Conservation (phyloP, 2,888 invertebrate genomes). For the Deilephila elpenor region DNA sequence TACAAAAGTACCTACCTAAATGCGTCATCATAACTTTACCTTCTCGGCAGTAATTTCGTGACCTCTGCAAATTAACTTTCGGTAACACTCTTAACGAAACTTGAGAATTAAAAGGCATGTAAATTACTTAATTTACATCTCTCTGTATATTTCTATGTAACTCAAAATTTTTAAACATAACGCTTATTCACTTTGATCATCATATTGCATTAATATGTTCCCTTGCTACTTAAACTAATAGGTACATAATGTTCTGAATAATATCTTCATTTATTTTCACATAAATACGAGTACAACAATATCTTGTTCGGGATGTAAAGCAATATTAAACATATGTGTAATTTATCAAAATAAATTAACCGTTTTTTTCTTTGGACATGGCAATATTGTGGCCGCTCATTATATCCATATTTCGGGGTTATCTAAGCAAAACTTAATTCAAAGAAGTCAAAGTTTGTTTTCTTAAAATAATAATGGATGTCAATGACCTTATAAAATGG, state of each 20-base stretch:
- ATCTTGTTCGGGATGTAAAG: not conserved
- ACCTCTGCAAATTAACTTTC: slow-evolving; percentile 8
- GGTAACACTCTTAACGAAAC: slow-evolving; percentile 15
- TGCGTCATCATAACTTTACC: not conserved
- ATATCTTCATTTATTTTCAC: too few species aligned
- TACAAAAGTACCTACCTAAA: not conserved
- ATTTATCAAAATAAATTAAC: not conserved
- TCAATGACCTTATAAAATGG: too few species aligned
- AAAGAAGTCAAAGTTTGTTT: too few species aligned
- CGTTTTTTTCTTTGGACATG: too few species aligned
- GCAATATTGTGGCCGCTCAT: too few species aligned
- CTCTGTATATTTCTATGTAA: slow-evolving; percentile 43
- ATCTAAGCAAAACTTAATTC: too few species aligned
- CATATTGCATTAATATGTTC: not conserved
- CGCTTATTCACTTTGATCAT: not conserved
- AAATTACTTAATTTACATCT: slow-evolving; percentile 73
- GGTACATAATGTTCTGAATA: too few species aligned
- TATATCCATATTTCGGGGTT: too few species aligned
- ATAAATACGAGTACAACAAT: too few species aligned
- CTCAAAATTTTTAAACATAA: not conserved
- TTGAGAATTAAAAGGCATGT: slow-evolving; percentile 58
- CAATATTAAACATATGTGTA: not conserved
- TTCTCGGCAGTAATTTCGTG: slow-evolving; percentile 20
- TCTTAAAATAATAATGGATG: too few species aligned
- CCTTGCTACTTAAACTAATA: too few species aligned